These are phyloP conservation scores for Melozone crissalis DNA, from an alignment of 2,113 vertebrate genomes.

Conservation along the genomic window DNA sequence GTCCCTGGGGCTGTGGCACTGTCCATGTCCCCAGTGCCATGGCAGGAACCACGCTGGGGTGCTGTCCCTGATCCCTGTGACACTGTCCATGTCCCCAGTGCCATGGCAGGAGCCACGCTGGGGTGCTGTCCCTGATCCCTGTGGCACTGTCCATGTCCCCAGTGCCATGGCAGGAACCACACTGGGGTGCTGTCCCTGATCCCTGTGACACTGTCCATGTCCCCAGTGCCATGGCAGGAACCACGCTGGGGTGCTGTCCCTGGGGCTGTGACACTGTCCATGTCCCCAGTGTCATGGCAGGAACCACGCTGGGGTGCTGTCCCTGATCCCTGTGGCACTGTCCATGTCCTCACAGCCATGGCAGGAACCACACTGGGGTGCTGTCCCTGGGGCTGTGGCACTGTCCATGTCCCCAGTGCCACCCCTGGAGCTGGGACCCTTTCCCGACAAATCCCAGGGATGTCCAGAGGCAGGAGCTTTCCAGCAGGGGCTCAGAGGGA, in stretches of 20 bases:
- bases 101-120: background rate
- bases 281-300: no score
- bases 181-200: background rate
- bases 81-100: no score
- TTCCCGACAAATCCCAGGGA: background rate
- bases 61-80: accelerated
- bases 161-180: background rate
- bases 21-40: accelerated
- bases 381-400: no score
- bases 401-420: accelerated
- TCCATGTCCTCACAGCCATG: no score
- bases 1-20: no score
- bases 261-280: accelerated
- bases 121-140: accelerated
- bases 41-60: no score
- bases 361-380: background rate
- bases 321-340: accelerated
- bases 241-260: no score
- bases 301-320: background rate
- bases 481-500: background rate
- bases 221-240: background rate
- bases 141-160: no score
- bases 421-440: accelerated
- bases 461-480: accelerated
- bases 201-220: no score